phyloP scores from a whole-genome alignment of 2,888 invertebrate genomes.

The Xylocampa areola region DNA sequence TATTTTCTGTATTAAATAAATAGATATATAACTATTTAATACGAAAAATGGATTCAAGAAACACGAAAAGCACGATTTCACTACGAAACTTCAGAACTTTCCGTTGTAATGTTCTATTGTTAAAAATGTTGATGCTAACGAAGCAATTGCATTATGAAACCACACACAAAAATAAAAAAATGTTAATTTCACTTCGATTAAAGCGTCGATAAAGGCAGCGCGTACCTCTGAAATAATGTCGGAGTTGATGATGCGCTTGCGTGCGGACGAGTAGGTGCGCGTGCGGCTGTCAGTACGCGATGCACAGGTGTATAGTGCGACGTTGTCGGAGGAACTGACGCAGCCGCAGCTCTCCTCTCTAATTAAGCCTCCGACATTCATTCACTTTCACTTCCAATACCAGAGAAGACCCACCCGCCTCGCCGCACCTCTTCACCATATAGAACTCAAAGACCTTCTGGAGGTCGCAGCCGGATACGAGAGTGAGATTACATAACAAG shows the following conservation, averaged over 20 bases:
- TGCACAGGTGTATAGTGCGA: conserved; percentile 80
- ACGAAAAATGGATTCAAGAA: background rate
- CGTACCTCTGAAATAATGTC: conserved; percentile 77
- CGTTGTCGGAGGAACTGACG: conserved; percentile 85
- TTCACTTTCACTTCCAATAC: conserved; percentile 89
- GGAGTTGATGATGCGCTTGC: conserved; percentile 59
- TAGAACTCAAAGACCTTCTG: conserved; percentile 83
- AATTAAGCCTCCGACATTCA: conserved; percentile 89
- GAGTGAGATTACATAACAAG: conserved; percentile 72
- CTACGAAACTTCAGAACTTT: conserved; percentile 32
- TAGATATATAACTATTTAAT: too few relatives aligned
- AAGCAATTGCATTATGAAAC: conserved; percentile 11
- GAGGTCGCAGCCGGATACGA: conserved; percentile 86
- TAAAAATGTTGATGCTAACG: background rate
- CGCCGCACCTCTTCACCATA: conserved; percentile 77
- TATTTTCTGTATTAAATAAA: too few relatives aligned
- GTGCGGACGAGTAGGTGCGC: conserved; percentile 55
- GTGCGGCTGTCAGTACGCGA: conserved; percentile 59
- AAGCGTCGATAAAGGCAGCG: conserved; percentile 58
- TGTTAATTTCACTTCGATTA: conserved; percentile 46
- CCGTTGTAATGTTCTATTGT: conserved; percentile 11
- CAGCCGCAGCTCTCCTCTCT: conserved; percentile 86
- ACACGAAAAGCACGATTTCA: conserved; percentile 46
- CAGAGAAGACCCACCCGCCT: conserved; percentile 82
- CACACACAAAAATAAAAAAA: conserved; percentile 48